Percentiles rank a stretch among this genome's conserved stretches.
Conservation (phyloP, 2,113 vertebrate species). For the Edolisoma coerulescens region DNA sequence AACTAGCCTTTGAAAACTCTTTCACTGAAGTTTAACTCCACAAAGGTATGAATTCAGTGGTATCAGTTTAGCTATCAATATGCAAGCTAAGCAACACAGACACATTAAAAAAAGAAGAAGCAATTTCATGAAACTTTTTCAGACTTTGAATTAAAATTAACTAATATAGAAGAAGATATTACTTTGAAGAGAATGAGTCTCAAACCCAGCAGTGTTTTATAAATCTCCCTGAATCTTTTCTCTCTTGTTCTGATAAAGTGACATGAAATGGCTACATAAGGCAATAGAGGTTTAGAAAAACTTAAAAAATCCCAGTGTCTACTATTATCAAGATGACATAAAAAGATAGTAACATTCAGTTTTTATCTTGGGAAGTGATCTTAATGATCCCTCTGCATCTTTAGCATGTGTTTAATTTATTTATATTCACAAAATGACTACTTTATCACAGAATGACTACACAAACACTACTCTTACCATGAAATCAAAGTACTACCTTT, state of each 20-base stretch:
- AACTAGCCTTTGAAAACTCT: not conserved
- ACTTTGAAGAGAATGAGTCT: not conserved
- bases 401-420: not conserved
- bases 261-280: not conserved
- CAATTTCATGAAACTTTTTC: not conserved
- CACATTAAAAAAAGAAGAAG: not conserved
- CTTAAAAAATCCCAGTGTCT: fast-evolving
- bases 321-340: not conserved
- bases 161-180: not conserved
- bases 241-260: not conserved
- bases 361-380: not conserved
- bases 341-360: not conserved
- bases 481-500: not conserved
- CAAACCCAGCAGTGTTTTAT: not conserved
- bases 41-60: not conserved
- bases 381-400: not conserved
- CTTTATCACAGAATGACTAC: not conserved
- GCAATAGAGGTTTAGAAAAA: not conserved
- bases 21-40: not conserved
- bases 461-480: not conserved
- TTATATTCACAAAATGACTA: not conserved
- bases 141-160: not conserved
- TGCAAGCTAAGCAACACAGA: not conserved
- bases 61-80: not conserved
- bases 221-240: not conserved